phyloP scores from a whole-genome alignment of 2,113 vertebrate genomes.

The Procavia capensis region DNA sequence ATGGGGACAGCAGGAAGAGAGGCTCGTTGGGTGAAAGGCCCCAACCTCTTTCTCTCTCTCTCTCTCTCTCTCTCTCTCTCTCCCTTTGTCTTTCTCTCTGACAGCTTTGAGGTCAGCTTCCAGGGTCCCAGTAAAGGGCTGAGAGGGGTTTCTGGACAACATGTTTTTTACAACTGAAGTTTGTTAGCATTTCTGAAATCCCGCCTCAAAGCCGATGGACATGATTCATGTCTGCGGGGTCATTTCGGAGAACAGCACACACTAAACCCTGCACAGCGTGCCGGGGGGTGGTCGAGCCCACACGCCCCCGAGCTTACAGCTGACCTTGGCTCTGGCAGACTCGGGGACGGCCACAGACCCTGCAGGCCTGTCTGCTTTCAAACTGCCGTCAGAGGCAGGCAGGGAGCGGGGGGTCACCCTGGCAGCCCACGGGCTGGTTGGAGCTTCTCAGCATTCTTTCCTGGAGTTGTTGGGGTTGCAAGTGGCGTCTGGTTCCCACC shows the following conservation, averaged over 20 bases:
- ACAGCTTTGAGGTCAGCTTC: not conserved
- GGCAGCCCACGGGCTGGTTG: rapidly evolving
- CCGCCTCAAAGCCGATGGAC: slow-evolving; percentile 32
- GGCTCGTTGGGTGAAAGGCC: rapidly evolving
- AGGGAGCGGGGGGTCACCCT: rapidly evolving
- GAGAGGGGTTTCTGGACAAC: not conserved
- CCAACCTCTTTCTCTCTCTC: too few relatives aligned
- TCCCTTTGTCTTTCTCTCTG: not conserved
- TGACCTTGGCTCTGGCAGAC: not conserved
- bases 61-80: not conserved
- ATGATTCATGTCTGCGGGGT: slow-evolving; percentile 45
- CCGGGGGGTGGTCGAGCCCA: not conserved
- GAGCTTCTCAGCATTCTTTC: rapidly evolving
- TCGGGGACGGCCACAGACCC: rapidly evolving
- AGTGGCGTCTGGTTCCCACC: not conserved
- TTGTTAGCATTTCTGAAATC: slow-evolving; percentile 61
- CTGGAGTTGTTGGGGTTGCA: rapidly evolving
- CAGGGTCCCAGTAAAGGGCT: not conserved
- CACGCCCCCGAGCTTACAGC: not conserved
- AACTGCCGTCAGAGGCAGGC: rapidly evolving
- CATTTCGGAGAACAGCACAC: not conserved
- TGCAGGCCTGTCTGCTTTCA: not conserved
- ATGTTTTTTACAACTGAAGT: not conserved
- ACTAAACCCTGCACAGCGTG: not conserved
- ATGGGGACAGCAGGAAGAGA: not conserved